A percentile compares a stretch with the other conserved stretches of the same genome.
These are phyloP conservation scores for Lottia gigantea DNA, from an alignment of 2,888 invertebrate genomes.

Conservation along the genomic window DNA sequence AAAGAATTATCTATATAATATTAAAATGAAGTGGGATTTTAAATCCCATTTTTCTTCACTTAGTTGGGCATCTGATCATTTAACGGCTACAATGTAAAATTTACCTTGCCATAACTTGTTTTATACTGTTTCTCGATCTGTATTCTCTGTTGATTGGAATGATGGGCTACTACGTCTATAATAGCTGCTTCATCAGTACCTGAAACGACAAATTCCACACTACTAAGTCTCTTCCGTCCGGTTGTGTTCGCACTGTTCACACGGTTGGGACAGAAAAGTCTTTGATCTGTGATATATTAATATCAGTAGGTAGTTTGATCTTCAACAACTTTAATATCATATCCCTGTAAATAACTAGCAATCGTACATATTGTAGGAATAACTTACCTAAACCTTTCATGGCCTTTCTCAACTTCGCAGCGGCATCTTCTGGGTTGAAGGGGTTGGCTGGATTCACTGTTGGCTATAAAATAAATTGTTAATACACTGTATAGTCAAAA, in stretches of 20 bases:
- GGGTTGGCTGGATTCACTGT: slow-evolving; percentile 45
- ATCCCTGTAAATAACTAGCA: no score
- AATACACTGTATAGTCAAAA: not conserved
- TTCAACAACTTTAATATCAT: no score
- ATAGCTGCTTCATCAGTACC: slow-evolving; percentile 50
- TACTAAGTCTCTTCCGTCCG: no score
- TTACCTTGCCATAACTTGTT: slow-evolving; percentile 49
- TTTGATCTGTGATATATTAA: no score
- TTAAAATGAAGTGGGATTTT: no score
- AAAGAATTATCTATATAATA: no score
- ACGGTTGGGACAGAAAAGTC: no score
- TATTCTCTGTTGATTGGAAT: slow-evolving; percentile 45
- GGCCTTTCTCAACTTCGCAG: slow-evolving; percentile 56
- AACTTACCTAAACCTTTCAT: slow-evolving; percentile 63
- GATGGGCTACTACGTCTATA: slow-evolving; percentile 37
- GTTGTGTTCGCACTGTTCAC: no score
- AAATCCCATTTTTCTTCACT: no score
- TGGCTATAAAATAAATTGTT: slow-evolving; percentile 35
- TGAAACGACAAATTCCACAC: slow-evolving; percentile 17
- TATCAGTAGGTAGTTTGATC: no score
- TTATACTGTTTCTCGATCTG: slow-evolving; percentile 43
- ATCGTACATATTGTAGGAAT: not conserved
- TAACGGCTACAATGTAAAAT: not conserved
- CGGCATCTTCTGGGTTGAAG: slow-evolving; percentile 55
- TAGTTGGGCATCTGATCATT: no score